Evolutionary conservation across 2,797 vertebrate genomes (phyloP).

Genomic region (Scarus forsteni): DNA sequence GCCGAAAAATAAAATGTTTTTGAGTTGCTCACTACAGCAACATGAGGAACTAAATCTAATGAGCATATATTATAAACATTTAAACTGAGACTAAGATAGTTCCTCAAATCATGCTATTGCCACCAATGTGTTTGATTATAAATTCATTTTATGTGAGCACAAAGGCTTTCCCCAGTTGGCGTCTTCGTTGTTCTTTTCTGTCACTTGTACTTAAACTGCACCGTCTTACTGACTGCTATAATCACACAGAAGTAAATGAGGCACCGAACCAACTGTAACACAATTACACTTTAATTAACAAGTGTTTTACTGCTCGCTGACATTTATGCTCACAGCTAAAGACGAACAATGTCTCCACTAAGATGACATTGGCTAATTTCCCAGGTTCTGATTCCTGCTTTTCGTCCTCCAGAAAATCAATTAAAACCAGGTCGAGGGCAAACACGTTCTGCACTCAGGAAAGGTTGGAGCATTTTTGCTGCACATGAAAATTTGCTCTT

Average conservation of each 20-base stretch:
- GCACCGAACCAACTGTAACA: conserved; percentile 75
- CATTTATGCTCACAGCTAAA: conserved; percentile 75
- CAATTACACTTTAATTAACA: conserved; percentile 82
- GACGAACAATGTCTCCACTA: conserved; percentile 59
- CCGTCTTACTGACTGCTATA: conserved; percentile 61
- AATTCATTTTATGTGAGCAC: neutral
- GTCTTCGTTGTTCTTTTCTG: conserved; percentile 20
- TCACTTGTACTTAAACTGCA: conserved; percentile 44
- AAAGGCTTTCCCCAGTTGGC: conserved; percentile 12
- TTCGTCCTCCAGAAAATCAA: conserved; percentile 46
- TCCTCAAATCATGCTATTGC: neutral
- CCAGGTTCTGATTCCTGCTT: conserved; percentile 46
- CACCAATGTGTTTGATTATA: conserved; percentile 6
- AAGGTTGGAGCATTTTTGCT: neutral
- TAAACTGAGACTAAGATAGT: too few relatives aligned
- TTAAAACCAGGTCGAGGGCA: conserved; percentile 29
- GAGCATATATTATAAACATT: too few relatives aligned
- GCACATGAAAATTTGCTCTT: neutral
- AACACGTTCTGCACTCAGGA: conserved; percentile 25
- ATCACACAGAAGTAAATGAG: conserved; percentile 73
- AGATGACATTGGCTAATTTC: conserved; percentile 62
- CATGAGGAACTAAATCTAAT: too few relatives aligned
- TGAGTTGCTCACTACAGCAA: too few relatives aligned
- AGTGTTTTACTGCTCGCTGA: conserved; percentile 75
- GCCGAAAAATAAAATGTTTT: too few relatives aligned